Conservation (phyloP, 2,888 invertebrate genomes). For the Amphipoea oculea region DNA sequence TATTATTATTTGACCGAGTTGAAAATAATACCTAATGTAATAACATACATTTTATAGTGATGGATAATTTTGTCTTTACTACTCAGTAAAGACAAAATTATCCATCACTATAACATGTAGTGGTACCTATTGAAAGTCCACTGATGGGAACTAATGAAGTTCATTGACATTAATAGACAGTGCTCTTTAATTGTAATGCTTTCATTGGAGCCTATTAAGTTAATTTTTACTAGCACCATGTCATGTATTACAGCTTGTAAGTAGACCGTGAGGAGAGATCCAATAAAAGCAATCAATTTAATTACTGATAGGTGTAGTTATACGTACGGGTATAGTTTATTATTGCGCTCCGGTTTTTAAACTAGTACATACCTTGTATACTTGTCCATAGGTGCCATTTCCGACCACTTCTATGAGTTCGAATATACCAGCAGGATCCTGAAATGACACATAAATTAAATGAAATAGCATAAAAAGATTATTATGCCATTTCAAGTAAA, state of each 20-base stretch:
- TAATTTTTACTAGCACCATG: constrained; percentile 68
- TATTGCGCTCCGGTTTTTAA: constrained; percentile 58
- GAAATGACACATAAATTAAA: constrained; percentile 83
- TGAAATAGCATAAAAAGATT: constrained; percentile 71
- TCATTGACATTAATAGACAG: constrained; percentile 84
- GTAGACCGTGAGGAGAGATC: constrained; percentile 53
- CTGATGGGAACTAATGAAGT: constrained; percentile 76
- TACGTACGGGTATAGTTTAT: constrained; percentile 47
- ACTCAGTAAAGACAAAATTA: constrained; percentile 17
- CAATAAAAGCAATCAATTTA: constrained; percentile 59
- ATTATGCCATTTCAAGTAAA: constrained; percentile 80
- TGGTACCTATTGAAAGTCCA: constrained; percentile 56
- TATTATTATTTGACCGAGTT: neutral
- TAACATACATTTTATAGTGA: too few species aligned
- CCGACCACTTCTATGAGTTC: constrained; percentile 99
- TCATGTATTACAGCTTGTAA: constrained; percentile 52
- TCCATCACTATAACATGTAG: constrained; percentile 10
- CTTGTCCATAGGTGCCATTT: constrained; percentile 99
- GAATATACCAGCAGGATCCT: constrained; percentile 99
- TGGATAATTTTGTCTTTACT: too few species aligned
- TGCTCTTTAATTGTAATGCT: constrained; percentile 77
- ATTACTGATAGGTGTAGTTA: constrained; percentile 50
- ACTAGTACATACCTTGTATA: constrained; percentile 96
- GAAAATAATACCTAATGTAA: neutral
- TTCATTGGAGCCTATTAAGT: constrained; percentile 76